Evolutionary conservation across 2,888 invertebrate species (phyloP).

Genomic region (Scaptomyza flava): DNA sequence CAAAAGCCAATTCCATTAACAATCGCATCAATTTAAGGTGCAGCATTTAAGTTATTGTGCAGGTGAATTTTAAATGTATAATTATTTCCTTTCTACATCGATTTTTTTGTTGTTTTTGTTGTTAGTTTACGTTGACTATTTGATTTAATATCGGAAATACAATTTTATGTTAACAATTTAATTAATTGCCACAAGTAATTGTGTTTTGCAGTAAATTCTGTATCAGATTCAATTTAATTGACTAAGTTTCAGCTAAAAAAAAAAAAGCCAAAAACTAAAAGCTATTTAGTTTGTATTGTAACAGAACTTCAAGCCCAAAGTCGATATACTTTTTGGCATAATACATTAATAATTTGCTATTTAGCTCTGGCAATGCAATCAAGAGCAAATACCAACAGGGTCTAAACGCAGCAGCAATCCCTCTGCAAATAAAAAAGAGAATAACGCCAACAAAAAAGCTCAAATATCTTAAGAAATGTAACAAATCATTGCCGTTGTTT

Average conservation of each 20-base stretch:
- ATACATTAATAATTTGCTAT: conserved; percentile 31
- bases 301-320: too few relatives aligned
- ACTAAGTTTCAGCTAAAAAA: too few relatives aligned
- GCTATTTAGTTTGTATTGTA: too few relatives aligned
- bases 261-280: background rate
- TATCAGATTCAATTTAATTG: background rate
- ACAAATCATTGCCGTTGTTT: conserved; percentile 78
- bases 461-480: conserved; percentile 79
- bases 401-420: conserved; percentile 18
- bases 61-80: conserved; percentile 64
- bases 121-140: conserved; percentile 24
- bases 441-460: conserved; percentile 55
- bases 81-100: conserved; percentile 12
- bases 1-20: conserved; percentile 16
- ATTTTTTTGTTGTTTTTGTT: background rate
- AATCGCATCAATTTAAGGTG: conserved; percentile 58
- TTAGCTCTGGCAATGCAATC: conserved; percentile 26
- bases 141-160: conserved; percentile 70
- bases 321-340: conserved; percentile 3
- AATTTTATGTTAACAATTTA: conserved; percentile 27
- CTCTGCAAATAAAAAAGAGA: background rate
- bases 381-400: conserved; percentile 23
- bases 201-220: conserved; percentile 3
- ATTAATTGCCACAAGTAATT: background rate
- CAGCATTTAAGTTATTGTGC: conserved; percentile 72